A percentile compares a stretch with the other conserved stretches of the same genome.
These are phyloP conservation scores for Drosophila tani DNA, from an alignment of 1,140 invertebrate species.

Conservation along the genomic window DNA sequence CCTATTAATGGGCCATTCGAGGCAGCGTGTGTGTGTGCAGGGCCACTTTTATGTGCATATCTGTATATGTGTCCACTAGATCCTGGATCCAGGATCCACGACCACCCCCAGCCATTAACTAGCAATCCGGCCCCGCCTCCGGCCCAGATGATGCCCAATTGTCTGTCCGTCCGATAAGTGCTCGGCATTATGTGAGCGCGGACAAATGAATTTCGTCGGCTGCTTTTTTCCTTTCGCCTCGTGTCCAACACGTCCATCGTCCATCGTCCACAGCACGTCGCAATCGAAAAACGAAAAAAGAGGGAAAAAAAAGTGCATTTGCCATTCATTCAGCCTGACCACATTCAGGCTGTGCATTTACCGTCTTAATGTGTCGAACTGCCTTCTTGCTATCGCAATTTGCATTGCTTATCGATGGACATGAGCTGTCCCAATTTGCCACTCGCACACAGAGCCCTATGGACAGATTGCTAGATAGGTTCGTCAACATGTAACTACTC, in stretches of 20 bases:
- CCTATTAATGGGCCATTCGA: slow-evolving; percentile 43
- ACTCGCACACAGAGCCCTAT: background rate
- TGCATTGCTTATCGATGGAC: slow-evolving; percentile 36
- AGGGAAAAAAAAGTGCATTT: slow-evolving; percentile 25
- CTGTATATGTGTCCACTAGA: slow-evolving; percentile 17
- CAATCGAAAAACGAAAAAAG: background rate
- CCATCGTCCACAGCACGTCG: slow-evolving; percentile 1
- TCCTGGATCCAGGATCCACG: background rate
- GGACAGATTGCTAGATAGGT: background rate
- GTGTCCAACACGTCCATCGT: background rate
- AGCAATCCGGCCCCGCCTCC: slow-evolving; percentile 10
- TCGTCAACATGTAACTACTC: slow-evolving; percentile 14
- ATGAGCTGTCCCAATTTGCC: slow-evolving; percentile 27
- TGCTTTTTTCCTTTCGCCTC: slow-evolving; percentile 3
- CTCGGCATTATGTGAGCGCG: slow-evolving; percentile 36
- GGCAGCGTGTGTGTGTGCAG: slow-evolving; percentile 1
- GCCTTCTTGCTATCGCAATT: slow-evolving; percentile 27
- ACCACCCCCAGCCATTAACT: background rate
- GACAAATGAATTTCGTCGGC: slow-evolving; percentile 27
- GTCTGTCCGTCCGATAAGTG: slow-evolving; percentile 36
- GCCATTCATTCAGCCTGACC: slow-evolving; percentile 22
- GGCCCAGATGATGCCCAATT: slow-evolving; percentile 36
- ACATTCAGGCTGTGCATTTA: slow-evolving; percentile 35
- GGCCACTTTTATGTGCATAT: slow-evolving; percentile 17
- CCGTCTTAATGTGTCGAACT: slow-evolving; percentile 39